These are phyloP conservation scores for Hypomecis atomaria DNA, from an alignment of 2,888 invertebrate genomes.

Conservation along the genomic window DNA sequence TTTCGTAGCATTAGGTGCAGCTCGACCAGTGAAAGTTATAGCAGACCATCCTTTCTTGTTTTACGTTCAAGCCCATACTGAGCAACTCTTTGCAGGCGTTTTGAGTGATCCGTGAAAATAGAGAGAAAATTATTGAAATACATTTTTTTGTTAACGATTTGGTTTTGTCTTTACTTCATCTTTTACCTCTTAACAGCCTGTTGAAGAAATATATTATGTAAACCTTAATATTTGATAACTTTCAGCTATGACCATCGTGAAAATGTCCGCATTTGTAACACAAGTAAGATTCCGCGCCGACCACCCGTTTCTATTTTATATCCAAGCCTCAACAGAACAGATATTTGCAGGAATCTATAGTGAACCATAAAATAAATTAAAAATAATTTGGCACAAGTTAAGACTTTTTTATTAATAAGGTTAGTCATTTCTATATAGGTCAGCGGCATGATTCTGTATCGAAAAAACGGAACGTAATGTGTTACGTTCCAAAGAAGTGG, in stretches of 20 bases:
- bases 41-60: constrained; percentile 51
- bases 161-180: too few relatives aligned
- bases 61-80: constrained; percentile 37
- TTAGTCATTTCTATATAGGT: too few relatives aligned
- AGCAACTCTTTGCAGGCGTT: constrained; percentile 48
- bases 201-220: not conserved
- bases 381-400: too few relatives aligned
- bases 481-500: too few relatives aligned
- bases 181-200: not conserved
- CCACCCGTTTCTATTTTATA: not conserved
- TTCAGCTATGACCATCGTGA: not conserved
- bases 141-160: not conserved
- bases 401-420: too few relatives aligned
- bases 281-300: not conserved
- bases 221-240: not conserved
- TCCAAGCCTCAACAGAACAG: not conserved
- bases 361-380: not conserved
- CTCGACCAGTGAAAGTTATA: constrained; percentile 23
- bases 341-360: not conserved
- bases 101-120: constrained; percentile 22
- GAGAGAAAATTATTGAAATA: not conserved
- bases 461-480: too few relatives aligned
- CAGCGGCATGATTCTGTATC: too few relatives aligned
- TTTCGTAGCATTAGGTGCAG: not conserved
- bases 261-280: not conserved